Base-by-base conservation (phyloP, 1,140 invertebrate genomes). In the Teleogryllus occipitalis region DNA sequence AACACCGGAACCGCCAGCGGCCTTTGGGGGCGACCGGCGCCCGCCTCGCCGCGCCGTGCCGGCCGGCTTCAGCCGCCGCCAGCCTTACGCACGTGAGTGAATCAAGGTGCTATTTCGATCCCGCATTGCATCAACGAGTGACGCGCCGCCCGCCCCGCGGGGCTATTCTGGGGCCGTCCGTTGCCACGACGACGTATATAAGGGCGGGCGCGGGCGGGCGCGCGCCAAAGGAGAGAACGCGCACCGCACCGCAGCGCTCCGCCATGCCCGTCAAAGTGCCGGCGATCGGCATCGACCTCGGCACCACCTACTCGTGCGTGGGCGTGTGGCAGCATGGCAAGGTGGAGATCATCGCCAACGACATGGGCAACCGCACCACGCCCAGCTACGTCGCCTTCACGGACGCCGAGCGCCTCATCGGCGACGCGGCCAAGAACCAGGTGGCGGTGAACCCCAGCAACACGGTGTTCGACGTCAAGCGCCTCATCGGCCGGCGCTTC, bases 321-420 rank as follows among this genome's bases (percentile, higher is more conserved):
- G 94, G 92, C 74, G 93, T 95, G 6, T 95, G 91, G 87, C 92
- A 94, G 83, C 90, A 96, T 84, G 95, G 94, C 76, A 96, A 95
- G 87, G 93, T 97, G 75, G 95, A 97, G 86, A 97, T 97, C 84
- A 97, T 97, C 83, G 95, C 95, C 83, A 97, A 98, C 85, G 96
- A 97, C 85, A 95, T 97, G 88, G 96, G 96, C 39, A 97, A 97
- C 87, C 88, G 96, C 75, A 97, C 95, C 39, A 97, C 96, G 65
- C 95, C 95, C 12, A 94, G 93, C 79, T 97, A 97, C 87, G 96
- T 98, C 72, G 96, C 95, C 3, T 93, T 96, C 86, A 95, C 92
- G 2, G 94, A 96, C 81, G 92, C 91, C 0, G 94, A 96, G 84
- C 86, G 93, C 5, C 87, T 95, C 14, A 93, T 95, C 79, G 92